phyloP scores from a whole-genome alignment of 2,797 vertebrate species.

The Coreius guichenoti region DNA sequence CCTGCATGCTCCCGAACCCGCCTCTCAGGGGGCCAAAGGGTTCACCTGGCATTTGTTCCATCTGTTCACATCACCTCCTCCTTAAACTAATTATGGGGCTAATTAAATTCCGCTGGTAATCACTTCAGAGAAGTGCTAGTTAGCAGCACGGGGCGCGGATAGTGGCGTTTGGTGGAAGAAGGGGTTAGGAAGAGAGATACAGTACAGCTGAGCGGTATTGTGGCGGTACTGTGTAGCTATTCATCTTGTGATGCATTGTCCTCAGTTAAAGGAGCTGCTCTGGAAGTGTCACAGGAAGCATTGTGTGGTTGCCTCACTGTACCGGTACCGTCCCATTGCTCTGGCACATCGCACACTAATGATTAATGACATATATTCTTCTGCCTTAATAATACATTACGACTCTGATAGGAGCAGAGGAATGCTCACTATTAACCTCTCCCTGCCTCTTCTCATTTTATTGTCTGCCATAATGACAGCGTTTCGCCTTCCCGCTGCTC shows the following conservation, averaged over 20 bases:
- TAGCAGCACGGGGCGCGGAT: slow-evolving; percentile 31
- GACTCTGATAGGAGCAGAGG: slow-evolving; percentile 50
- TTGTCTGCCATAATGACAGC: slow-evolving; percentile 57
- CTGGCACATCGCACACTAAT: slow-evolving; percentile 42
- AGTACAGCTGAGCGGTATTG: not conserved
- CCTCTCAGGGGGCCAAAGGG: slow-evolving; percentile 57
- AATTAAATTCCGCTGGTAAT: slow-evolving; percentile 69
- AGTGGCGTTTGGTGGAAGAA: slow-evolving; percentile 54
- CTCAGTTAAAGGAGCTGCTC: slow-evolving; percentile 40
- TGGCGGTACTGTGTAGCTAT: slow-evolving; percentile 59
- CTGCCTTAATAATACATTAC: slow-evolving; percentile 60
- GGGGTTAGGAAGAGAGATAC: slow-evolving; percentile 27
- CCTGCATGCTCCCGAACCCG: slow-evolving; percentile 16
- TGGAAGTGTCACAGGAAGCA: slow-evolving; percentile 38
- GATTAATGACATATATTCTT: slow-evolving; percentile 65
- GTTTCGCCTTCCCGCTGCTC: slow-evolving; percentile 36
- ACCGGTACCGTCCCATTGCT: slow-evolving; percentile 12
- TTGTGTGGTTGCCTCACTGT: slow-evolving; percentile 31
- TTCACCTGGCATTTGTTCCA: slow-evolving; percentile 67
- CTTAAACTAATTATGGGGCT: slow-evolving; percentile 70
- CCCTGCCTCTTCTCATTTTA: slow-evolving; percentile 34
- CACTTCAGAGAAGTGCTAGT: slow-evolving; percentile 52
- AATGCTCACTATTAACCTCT: slow-evolving; percentile 63
- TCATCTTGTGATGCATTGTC: slow-evolving; percentile 67
- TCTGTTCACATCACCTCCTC: slow-evolving; percentile 63